Percentiles rank a stretch among this genome's conserved stretches.
Conservation (phyloP, 2,888 invertebrate species). For the Ennomos fuscantarius region DNA sequence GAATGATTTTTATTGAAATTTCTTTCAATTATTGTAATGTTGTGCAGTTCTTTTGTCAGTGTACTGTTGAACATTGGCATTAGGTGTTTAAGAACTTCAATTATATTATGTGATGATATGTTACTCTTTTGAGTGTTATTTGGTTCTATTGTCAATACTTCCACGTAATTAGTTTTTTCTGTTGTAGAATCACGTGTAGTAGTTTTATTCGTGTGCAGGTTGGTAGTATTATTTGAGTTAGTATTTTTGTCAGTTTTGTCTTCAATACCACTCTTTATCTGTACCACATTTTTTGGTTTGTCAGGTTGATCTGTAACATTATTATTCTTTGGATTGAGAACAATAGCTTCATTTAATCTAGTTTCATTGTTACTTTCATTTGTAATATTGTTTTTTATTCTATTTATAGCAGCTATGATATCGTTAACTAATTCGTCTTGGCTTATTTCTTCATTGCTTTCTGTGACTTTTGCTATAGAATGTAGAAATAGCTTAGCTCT, state of each 20-base stretch:
- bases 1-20: slow-evolving; percentile 72
- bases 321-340: slow-evolving; percentile 56
- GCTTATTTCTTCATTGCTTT: slow-evolving; percentile 55
- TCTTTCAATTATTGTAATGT: slow-evolving; percentile 75
- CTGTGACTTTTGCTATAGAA: slow-evolving; percentile 82
- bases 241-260: slow-evolving; percentile 55
- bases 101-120: slow-evolving; percentile 65
- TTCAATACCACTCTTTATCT: slow-evolving; percentile 71
- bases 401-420: slow-evolving; percentile 77
- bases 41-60: slow-evolving; percentile 72
- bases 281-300: slow-evolving; percentile 44
- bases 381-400: slow-evolving; percentile 71
- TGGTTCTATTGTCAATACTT: slow-evolving; percentile 75
- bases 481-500: slow-evolving; percentile 84
- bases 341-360: slow-evolving; percentile 72
- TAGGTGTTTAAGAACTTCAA: slow-evolving; percentile 75
- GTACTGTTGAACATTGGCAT: slow-evolving; percentile 78
- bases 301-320: slow-evolving; percentile 35
- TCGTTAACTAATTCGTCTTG: slow-evolving; percentile 72
- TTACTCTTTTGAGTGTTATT: slow-evolving; percentile 62
- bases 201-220: slow-evolving; percentile 31
- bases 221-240: slow-evolving; percentile 35
- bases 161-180: slow-evolving; percentile 64
- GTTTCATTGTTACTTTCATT: slow-evolving; percentile 56
- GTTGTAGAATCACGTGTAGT: slow-evolving; percentile 40